Base-by-base conservation (phyloP, 1,140 invertebrate genomes). In the Pseudomyrmex concolor region DNA sequence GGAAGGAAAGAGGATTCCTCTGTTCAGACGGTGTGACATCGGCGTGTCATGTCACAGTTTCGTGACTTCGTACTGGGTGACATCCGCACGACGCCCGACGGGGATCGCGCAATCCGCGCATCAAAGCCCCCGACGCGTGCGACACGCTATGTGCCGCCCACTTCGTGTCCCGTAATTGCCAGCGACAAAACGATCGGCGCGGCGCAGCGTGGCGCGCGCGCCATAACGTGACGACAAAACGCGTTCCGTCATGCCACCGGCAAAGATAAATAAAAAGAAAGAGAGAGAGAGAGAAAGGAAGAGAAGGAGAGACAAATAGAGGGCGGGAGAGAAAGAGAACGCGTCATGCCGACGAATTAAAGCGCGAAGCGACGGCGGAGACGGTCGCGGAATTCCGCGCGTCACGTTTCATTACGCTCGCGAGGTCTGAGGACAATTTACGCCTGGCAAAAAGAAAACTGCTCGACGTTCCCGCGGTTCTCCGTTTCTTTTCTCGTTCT, bases 81-180 rank as follows among this genome's bases (percentile, higher is more conserved):
- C 82, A 86, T 70, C 81, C 76, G 60, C 74, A 59, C 73, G 86
- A 67, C 82, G 74, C 59, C 48, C 25, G 81, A 48, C 57, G 45
- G 45, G 59, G 55, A 73, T 81, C 83, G 86, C 77, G 84, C 87
- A 59, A 86, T 84, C 83, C 83, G 51, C 83, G 51, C 57, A 73
- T 84, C 80, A 71, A 85, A 76, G 77, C 17, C 64, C 34, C 43
- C 70, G 74, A 59, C 84, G 86, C 90, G 90, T 90, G 90, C 89
- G 89, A 91, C 90, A 90, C 88, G 90, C 89, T 84, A 90, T 62
- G 87, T 85, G 74, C 86, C 86, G 86, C 89, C 84, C 88, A 90
- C 86, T 89, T 85, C 88, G 83, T 84, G 86, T 83, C 83, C 55
- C 80, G 83, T 90, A 91, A 91, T 91, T 91, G 81, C 86, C 66